Conservation (phyloP, 2,797 vertebrate genomes). For the Enteromius thamalakanensis region DNA sequence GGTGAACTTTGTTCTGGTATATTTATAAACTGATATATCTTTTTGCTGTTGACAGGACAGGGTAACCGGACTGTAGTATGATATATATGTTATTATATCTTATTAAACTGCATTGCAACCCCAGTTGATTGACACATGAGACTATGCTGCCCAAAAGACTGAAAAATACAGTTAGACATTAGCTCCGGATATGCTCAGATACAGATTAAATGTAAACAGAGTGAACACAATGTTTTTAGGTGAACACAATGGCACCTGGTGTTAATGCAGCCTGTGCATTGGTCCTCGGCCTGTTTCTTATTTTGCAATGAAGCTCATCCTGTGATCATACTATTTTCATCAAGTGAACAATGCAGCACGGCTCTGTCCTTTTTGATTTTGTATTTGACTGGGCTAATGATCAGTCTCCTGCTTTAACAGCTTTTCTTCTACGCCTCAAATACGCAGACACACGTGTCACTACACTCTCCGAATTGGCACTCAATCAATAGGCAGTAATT, state of each 20-base stretch:
- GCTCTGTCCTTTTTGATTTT: conserved; percentile 17
- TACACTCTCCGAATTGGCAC: conserved; percentile 63
- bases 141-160: conserved; percentile 31
- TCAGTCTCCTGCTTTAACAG: conserved; percentile 60
- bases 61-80: conserved; percentile 5
- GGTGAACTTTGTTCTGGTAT: not conserved
- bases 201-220: conserved; percentile 33
- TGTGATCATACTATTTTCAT: conserved; percentile 20
- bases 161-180: conserved; percentile 37
- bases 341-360: conserved; percentile 12
- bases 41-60: not conserved
- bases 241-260: conserved; percentile 22
- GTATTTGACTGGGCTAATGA: conserved; percentile 21
- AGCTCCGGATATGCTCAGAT: conserved; percentile 46
- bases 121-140: conserved; percentile 25
- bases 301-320: conserved; percentile 13
- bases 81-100: conserved; percentile 18
- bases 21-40: not conserved
- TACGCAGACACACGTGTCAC: conserved; percentile 77
- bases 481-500: conserved; percentile 73
- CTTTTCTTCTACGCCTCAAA: conserved; percentile 63
- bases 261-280: conserved; percentile 4
- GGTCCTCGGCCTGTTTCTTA: not conserved
- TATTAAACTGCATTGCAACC: conserved; percentile 21
- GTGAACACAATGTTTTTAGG: not conserved